Evolutionary conservation across 2,888 invertebrate genomes (phyloP), one percentile per base, ranked within the genome.

Genomic region (Agrilus biguttatus): DNA sequence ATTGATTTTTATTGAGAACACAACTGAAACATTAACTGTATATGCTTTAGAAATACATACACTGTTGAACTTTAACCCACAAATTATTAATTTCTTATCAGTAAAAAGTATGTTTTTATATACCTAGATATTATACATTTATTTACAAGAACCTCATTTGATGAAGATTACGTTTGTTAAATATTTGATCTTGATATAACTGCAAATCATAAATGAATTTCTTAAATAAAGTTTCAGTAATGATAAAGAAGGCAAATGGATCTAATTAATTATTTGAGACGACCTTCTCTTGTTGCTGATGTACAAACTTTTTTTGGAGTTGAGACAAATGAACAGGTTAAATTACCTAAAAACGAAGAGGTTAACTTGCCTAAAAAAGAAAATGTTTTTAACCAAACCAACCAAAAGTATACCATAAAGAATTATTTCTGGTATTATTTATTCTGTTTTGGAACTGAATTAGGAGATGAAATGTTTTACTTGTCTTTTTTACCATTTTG

Each of bases 401-500:
- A 45, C 21, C 46, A 49, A 43, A 47, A 51, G 36, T 53, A 52
- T 55, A 65, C 68, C 38, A 73, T 86, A 44, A 74, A 71, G 38
- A 86, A 83, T 62, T 75, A 73, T 56, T 81, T 85, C 58, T 86
- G 90, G 82, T 87, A 87, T 67, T 86, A 83, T 62, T 58, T 91
- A 47, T 92, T 92, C 63, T 65, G 78, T 14, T 73, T 91, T 58
- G 91, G 90, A 14, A 89, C 91, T 0, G 82, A 83, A 47, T 67
- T 93, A 14, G 92, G 92, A 1, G 90, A 92, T 67, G 92, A 92
- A 68, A 72, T 83, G 48, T 93, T 93, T 65, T 93, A 92, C 66
- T 80, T 84, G 2, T 74, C 79, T n/a, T 90, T 91, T 59, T 90
- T 91, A 57, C 89, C 92, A 1, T 89, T 89, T 64, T 88, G 89